A percentile compares a stretch with the other conserved stretches of the same genome.
phyloP scores from a whole-genome alignment of 2,888 invertebrate species.

The Standfussiana lucernea region DNA sequence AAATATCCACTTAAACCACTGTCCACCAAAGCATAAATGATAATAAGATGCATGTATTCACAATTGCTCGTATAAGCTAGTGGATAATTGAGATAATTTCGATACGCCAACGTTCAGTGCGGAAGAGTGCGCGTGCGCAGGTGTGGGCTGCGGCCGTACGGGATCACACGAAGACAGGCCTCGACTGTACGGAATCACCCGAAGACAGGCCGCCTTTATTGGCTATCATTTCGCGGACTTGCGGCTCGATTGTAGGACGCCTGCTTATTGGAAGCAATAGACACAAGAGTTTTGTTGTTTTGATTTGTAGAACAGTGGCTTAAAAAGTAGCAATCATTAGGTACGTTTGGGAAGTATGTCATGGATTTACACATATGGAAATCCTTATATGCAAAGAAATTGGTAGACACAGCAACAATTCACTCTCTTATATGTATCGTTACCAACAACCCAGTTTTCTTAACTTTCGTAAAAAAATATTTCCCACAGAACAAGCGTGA shows the following conservation, averaged over 20 bases:
- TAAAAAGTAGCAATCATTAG: not conserved
- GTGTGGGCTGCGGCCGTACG: conserved; percentile 49
- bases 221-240: conserved; percentile 75
- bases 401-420: not conserved
- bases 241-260: conserved; percentile 26
- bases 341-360: not conserved
- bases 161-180: conserved; percentile 35
- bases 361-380: not conserved
- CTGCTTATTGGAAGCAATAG: conserved; percentile 47
- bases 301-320: not conserved
- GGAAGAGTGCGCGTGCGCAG: conserved; percentile 47
- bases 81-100: conserved; percentile 55
- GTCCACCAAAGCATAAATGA: not conserved
- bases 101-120: conserved; percentile 45
- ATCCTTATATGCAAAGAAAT: not conserved
- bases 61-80: conserved; percentile 28
- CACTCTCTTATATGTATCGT: not conserved
- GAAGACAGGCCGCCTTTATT: conserved; percentile 71
- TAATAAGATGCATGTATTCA: conserved; percentile 11
- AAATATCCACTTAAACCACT: not conserved
- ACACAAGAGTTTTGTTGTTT: conserved; percentile 5
- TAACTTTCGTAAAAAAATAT: conserved; percentile 34
- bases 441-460: conserved; percentile 21
- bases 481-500: conserved; percentile 45
- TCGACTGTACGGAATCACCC: conserved; percentile 47